Evolutionary conservation across 2,797 vertebrate genomes (phyloP).

Genomic region (Natrix natrix): DNA sequence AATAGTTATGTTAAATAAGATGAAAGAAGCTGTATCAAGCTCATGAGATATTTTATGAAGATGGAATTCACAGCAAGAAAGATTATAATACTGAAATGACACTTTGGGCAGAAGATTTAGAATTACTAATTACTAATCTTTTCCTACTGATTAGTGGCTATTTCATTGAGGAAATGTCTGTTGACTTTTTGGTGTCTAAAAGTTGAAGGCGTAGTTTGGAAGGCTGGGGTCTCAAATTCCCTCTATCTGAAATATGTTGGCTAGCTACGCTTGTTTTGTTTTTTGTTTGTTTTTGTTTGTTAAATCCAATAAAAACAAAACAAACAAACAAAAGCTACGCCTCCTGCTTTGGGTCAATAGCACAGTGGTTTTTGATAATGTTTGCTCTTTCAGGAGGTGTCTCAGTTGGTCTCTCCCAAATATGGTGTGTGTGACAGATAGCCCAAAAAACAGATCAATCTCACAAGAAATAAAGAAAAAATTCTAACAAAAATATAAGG

Average conservation of each 20-base stretch:
- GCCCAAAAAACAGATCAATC: not conserved
- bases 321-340: no score
- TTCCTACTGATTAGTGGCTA: not conserved
- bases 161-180: conserved; percentile 31
- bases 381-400: not conserved
- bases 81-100: conserved; percentile 8
- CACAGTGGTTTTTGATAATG: not conserved
- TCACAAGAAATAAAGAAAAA: not conserved
- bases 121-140: conserved; percentile 9
- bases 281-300: no score
- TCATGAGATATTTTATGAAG: conserved; percentile 50
- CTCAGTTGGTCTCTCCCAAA: not conserved
- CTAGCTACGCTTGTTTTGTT: not conserved
- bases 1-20: conserved; percentile 52
- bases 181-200: conserved; percentile 8
- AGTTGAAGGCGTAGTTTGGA: not conserved
- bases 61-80: conserved; percentile 13
- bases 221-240: not conserved
- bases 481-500: not conserved
- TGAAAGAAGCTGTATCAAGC: conserved; percentile 34
- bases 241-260: not conserved
- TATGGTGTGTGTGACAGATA: not conserved
- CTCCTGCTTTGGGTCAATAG: not conserved
- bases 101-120: conserved; percentile 10
- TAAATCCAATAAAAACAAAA: no score